phyloP scores from a whole-genome alignment of 2,797 vertebrate genomes.

The Lophotriccus pileatus region DNA sequence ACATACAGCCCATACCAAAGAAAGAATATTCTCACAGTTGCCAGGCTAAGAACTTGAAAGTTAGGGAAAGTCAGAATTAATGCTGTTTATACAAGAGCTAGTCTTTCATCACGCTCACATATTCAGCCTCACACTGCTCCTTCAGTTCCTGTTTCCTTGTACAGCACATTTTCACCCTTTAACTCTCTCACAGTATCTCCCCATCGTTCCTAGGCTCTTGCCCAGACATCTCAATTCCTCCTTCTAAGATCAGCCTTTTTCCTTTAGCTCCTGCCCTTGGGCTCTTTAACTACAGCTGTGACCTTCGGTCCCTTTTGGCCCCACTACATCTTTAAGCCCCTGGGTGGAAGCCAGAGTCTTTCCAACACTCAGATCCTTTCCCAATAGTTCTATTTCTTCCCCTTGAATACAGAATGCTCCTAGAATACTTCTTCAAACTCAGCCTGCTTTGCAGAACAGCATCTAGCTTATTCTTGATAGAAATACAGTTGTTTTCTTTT shows the following conservation, averaged over 20 bases:
- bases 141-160: not conserved
- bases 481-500: not conserved
- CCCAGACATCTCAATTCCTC: not conserved
- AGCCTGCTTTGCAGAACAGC: not conserved
- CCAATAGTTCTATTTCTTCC: not conserved
- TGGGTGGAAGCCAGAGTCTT: not conserved
- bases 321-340: not conserved
- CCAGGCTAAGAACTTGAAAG: not conserved
- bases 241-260: not conserved
- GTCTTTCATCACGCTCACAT: not conserved
- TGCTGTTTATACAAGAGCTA: not conserved
- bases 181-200: not conserved
- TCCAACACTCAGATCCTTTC: not conserved
- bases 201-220: not conserved
- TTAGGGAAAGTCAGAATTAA: constrained; percentile 6
- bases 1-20: not conserved
- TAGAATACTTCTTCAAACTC: not conserved
- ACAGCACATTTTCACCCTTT: not conserved
- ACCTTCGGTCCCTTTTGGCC: not conserved
- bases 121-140: not conserved
- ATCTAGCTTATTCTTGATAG: not conserved
- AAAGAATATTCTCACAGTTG: not conserved
- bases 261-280: not conserved
- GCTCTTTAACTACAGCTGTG: not conserved
- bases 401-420: not conserved